phyloP scores from a whole-genome alignment of 2,888 invertebrate genomes.

The Mythimna loreyi region DNA sequence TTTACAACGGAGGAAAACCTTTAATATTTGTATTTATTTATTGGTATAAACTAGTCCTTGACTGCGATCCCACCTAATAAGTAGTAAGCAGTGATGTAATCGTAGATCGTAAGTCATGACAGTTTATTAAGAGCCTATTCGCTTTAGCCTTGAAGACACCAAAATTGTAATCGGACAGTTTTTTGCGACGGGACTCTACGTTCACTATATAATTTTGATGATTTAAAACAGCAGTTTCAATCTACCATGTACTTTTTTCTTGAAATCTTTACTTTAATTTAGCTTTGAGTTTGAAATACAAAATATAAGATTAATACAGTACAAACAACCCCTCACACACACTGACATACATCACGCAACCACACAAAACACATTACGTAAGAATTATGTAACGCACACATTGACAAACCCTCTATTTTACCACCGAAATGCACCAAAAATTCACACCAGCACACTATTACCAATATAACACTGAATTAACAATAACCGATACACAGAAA shows the following conservation, averaged over 20 bases:
- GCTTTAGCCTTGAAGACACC: no score
- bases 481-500: constrained; percentile 15
- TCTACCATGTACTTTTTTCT: background rate
- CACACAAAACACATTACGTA: constrained; percentile 70
- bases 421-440: constrained; percentile 32
- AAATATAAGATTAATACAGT: background rate
- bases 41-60: no score
- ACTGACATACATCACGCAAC: constrained; percentile 55
- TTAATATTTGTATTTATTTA: no score
- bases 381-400: constrained; percentile 58
- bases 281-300: background rate
- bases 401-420: constrained; percentile 6
- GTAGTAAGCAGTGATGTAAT: no score
- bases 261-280: no score
- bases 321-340: constrained; percentile 57
- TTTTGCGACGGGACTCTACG: no score
- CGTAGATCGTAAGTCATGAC: no score
- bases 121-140: no score
- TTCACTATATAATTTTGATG: background rate
- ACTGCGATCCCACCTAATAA: no score
- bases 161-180: no score
- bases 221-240: background rate
- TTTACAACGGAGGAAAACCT: background rate
- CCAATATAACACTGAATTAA: constrained; percentile 44
- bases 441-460: constrained; percentile 54